Evolutionary conservation across 2,888 invertebrate genomes (phyloP), one percentile per base, ranked within the genome.

Genomic region (Lasioglossum zephyrum): DNA sequence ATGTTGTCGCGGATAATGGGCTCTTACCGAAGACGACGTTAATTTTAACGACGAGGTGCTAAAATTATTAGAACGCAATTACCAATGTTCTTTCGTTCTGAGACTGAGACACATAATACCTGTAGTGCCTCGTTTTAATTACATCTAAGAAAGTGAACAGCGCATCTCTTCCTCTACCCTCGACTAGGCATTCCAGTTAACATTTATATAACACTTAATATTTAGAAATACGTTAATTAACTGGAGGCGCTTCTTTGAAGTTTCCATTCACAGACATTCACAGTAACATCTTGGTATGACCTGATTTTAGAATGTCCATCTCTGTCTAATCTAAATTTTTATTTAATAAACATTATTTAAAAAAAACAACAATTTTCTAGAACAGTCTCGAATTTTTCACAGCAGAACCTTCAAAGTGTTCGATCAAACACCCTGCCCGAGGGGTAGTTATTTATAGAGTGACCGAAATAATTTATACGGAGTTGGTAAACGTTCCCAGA

Each of bases 41-140:
- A 70, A 11, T 41, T 41, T 70, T 70, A 41, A 70, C 11, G 39
- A 39, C 39, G 70, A 70, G 41, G 11, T 9, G 4, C 39, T 39
- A 39, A 69, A 69, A 36, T 70, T 70, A 41, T 39, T 70, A 70
- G 70, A 41, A 70, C 39, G 13, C n/a, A n/a, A 70, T 70, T 41
- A n/a, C n/a, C 70, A 41, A 41, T 70, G 11, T 41, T 13, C n/a
- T 70, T 70, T 41, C 9, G 41, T 70, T 41, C 22, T 0, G n/a
- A n/a, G 36, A 36, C 36, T 36, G 36, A 36, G 41, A 41, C 41
- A n/a, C n/a, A 8, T 41, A 41, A 70, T 70, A 11, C 11, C n/a
- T 70, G 39, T 6, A 13, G n/a, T 41, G 39, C 13, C 13, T 2
- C 39, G 4, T 13, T 70, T 41, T 70, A 70, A 41, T 13, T 22